These are phyloP conservation scores for Stegostoma tigrinum DNA, from an alignment of 2,113 vertebrate species.

Conservation along the genomic window DNA sequence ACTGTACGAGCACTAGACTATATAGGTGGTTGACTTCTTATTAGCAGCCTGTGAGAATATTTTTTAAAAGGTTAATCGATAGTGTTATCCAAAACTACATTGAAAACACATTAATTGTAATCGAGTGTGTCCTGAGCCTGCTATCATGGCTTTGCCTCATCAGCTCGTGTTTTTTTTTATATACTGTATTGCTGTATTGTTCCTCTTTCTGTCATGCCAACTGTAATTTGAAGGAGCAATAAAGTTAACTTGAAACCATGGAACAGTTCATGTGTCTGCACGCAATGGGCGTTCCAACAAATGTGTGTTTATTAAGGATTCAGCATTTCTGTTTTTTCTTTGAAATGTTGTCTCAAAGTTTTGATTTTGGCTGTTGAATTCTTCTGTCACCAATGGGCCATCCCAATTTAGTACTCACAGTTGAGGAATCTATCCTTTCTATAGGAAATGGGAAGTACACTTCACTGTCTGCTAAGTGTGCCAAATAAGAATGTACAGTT, in stretches of 20 bases:
- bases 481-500: neutral
- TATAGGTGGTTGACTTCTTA: constrained; percentile 26
- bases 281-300: constrained; percentile 23
- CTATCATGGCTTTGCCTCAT: constrained; percentile 35
- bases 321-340: constrained; percentile 9
- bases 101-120: constrained; percentile 36
- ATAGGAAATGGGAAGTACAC: neutral
- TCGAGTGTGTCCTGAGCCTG: constrained; percentile 35
- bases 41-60: constrained; percentile 29
- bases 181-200: constrained; percentile 33
- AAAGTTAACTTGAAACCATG: constrained; percentile 33
- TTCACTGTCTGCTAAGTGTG: neutral
- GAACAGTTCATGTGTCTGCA: constrained; percentile 34
- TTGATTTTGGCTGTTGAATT: constrained; percentile 19
- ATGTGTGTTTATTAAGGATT: neutral
- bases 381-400: neutral
- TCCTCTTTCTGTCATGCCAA: constrained; percentile 28
- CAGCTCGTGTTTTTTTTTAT: constrained; percentile 25
- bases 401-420: neutral
- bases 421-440: neutral
- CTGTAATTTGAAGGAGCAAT: constrained; percentile 36
- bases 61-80: constrained; percentile 28
- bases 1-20: constrained; percentile 33
- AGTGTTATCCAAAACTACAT: constrained; percentile 26
- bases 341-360: neutral